These are phyloP conservation scores for Sterrhoptilus dennistouni DNA, from an alignment of 2,113 vertebrate genomes.

Conservation along the genomic window DNA sequence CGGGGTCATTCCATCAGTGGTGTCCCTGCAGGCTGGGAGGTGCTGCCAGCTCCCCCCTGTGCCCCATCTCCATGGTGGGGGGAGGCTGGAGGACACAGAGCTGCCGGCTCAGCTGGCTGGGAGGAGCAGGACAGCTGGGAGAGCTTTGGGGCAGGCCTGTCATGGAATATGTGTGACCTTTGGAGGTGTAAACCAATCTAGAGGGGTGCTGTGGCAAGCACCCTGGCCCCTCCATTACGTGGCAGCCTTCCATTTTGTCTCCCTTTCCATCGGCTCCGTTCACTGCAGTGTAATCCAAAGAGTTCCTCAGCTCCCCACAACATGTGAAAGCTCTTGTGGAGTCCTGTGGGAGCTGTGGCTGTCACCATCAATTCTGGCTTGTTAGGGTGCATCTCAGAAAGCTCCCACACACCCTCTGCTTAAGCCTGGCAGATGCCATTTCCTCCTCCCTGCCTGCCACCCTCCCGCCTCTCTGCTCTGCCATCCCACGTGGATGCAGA, in stretches of 20 bases:
- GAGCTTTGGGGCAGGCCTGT: background rate
- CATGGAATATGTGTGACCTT: conserved; percentile 60
- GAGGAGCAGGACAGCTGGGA: conserved; percentile 22
- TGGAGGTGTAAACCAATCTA: conserved; percentile 58
- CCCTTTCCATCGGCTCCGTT: background rate
- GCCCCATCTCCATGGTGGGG: background rate
- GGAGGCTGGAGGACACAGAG: background rate
- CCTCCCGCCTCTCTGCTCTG: background rate
- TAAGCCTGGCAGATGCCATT: background rate
- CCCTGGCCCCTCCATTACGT: conserved; percentile 5
- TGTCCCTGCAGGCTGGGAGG: background rate
- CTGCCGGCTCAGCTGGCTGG: background rate
- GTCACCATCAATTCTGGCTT: background rate
- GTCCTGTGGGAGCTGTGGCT: background rate
- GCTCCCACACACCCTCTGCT: background rate
- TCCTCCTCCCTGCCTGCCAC: background rate
- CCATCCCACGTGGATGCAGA: background rate
- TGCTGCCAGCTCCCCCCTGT: background rate
- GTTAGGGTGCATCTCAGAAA: background rate
- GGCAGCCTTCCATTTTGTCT: conserved; percentile 30
- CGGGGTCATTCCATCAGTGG: rapidly evolving
- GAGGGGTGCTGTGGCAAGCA: background rate
- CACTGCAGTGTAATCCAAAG: background rate
- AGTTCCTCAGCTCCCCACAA: background rate
- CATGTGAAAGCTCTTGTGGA: background rate